Evolutionary conservation across 2,113 vertebrate species (phyloP).

Genomic region (Mesitornis unicolor): DNA sequence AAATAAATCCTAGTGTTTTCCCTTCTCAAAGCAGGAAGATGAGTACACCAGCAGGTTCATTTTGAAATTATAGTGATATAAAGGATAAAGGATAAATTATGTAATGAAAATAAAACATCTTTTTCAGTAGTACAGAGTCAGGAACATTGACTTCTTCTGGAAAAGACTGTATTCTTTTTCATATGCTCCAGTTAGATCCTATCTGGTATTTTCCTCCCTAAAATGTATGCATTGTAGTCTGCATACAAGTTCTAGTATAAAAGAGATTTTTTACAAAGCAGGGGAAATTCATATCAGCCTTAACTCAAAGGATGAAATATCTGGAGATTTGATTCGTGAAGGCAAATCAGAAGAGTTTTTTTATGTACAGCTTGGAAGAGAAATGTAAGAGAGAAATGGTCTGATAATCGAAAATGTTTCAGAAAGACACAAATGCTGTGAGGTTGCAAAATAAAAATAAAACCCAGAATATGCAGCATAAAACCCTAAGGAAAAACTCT

Average conservation of each 20-base stretch:
- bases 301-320: neutral
- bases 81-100: neutral
- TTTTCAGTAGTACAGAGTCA: neutral
- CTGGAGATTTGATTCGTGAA: neutral
- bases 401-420: neutral
- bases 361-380: neutral
- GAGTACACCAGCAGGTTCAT: neutral
- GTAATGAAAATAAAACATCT: neutral
- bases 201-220: neutral
- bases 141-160: neutral
- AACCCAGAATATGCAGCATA: neutral
- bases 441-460: neutral
- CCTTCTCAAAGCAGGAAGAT: neutral
- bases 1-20: neutral
- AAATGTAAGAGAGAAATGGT: neutral
- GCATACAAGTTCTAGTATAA: neutral
- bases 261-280: neutral
- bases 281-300: neutral
- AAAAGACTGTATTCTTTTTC: neutral
- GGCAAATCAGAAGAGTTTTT: neutral
- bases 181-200: neutral
- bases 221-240: neutral
- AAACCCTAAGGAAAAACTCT: neutral
- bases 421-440: neutral
- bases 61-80: neutral